Evolutionary conservation across 2,113 vertebrate genomes (phyloP), one percentile per base, ranked within the genome.

Genomic region (Engystomops pustulosus): DNA sequence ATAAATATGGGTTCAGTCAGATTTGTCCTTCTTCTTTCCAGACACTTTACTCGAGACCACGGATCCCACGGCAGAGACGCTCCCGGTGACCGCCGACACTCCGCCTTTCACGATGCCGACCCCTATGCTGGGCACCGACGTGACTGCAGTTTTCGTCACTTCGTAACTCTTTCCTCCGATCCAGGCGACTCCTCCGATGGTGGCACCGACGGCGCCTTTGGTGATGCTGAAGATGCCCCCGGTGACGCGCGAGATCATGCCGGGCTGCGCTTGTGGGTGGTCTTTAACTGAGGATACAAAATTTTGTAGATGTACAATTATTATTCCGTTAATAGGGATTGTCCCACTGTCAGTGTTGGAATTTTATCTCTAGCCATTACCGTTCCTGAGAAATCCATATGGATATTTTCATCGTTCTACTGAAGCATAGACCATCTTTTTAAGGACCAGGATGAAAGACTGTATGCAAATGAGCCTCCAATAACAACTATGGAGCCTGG

Each of bases 151-250:
- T 92, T 98, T 99, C 86, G 97, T 99, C 30, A 99, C 91, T 90
- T 97, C 95, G 86, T 96, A 90, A 86, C 97, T 93, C 89, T 98
- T 99, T 77, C 96, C 97, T 90, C 98, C 97, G 49, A 99, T 94
- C 98, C 98, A 99, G 86, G 96, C 91, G 80, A 99, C 96, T 0
- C 96, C 95, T 1, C 96, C 95, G 27, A 98, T 94, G 0, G 98
- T 99, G 62, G 96, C 97, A 79, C 97, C 96, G 36, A 99, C 91
- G 9, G 96, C 97, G 87, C 98, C 97, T 86, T 96, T 99, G 23
- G 98, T 99, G 87, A 94, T 95, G 34, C 94, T 97, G 88, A 96
- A 97, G 87, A 99, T 90, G 71, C 98, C 97, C 23, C 97, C 96
- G 1, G 96, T 95, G 88, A 99, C 92, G 58, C 96, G 94, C 85